Conservation (phyloP, 2,888 invertebrate species). For the Ischnura elegans region DNA sequence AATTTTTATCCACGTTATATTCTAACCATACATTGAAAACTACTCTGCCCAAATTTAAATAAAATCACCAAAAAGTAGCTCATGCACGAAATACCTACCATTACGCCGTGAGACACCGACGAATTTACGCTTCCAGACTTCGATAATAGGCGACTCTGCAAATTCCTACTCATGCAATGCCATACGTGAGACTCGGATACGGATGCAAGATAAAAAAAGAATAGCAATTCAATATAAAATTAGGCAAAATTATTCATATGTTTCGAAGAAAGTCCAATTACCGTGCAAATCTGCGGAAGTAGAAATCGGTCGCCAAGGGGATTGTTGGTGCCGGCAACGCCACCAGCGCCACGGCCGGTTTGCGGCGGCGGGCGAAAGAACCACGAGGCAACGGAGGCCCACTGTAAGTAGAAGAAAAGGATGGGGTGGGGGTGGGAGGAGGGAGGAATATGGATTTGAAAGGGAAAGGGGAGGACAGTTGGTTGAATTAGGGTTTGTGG, state of each 20-base stretch:
- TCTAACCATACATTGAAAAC: too few species aligned
- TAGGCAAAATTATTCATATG: background rate
- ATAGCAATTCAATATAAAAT: background rate
- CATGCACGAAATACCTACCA: too few species aligned
- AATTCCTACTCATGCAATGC: too few species aligned
- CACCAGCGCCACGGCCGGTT: constrained; percentile 39
- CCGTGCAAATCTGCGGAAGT: constrained; percentile 68
- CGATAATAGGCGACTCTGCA: too few species aligned
- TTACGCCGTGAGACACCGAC: too few species aligned
- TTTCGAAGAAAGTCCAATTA: constrained; percentile 21
- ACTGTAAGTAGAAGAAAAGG: constrained; percentile 75
- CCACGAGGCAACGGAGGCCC: constrained; percentile 79
- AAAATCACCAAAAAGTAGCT: too few species aligned
- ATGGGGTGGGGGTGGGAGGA: background rate
- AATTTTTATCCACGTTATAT: too few species aligned
- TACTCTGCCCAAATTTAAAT: too few species aligned
- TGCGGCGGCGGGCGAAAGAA: constrained; percentile 76
- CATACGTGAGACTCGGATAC: background rate
- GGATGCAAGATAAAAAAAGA: background rate
- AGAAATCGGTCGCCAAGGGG: constrained; percentile 53
- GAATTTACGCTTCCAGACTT: too few species aligned
- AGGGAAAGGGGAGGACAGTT: background rate
- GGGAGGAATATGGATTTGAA: background rate
- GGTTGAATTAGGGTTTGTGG: background rate
- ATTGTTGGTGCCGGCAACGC: constrained; percentile 39